Conservation (phyloP, 2,797 vertebrate species). For the Premnoplex brunnescens region DNA sequence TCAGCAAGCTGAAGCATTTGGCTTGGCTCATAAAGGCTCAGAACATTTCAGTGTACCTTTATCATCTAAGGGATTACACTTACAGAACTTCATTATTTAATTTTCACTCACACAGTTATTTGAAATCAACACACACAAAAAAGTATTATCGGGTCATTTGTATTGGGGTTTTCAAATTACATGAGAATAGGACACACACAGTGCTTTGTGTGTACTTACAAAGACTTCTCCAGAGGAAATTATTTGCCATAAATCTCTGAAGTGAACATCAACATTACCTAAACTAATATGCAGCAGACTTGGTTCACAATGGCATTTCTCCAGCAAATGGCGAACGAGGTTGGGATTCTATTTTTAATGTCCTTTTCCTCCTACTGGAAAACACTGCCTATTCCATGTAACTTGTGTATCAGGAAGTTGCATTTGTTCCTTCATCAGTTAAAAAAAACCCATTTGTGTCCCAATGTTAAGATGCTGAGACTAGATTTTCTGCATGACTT, state of each 20-base stretch:
- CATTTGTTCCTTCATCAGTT: background rate
- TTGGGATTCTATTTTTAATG: slow-evolving; percentile 22
- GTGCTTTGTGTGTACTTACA: background rate
- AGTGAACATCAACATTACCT: background rate
- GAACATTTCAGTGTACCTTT: background rate
- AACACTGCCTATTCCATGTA: background rate
- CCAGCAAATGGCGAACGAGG: background rate
- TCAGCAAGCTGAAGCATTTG: background rate
- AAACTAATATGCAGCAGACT: slow-evolving; percentile 28
- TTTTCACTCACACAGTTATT: background rate
- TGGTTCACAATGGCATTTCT: background rate
- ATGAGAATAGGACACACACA: background rate
- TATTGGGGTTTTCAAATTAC: background rate
- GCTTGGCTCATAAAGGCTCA: background rate
- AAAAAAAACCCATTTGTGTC: background rate
- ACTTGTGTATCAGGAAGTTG: background rate
- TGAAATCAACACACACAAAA: background rate
- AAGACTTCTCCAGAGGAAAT: background rate
- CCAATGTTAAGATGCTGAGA: background rate
- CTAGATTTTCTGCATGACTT: background rate
- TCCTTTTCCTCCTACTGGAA: background rate
- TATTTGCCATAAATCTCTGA: background rate
- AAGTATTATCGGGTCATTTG: background rate
- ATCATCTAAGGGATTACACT: background rate
- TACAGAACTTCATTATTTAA: background rate